A percentile compares a stretch with the other conserved stretches of the same genome.
phyloP scores from a whole-genome alignment of 2,888 invertebrate species.

The Standfussiana lucernea region DNA sequence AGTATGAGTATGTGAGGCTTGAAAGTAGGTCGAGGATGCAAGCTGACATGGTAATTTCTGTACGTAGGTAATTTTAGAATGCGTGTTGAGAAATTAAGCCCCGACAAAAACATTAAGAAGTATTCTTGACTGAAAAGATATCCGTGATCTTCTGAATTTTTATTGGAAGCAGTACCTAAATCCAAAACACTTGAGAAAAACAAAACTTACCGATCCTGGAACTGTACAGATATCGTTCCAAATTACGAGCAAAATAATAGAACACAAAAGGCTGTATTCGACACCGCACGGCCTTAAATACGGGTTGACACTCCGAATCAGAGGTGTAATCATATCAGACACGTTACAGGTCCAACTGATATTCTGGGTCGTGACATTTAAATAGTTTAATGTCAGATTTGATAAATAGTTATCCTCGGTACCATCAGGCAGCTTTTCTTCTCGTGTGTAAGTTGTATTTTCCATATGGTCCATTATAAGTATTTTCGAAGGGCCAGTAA shows the following conservation, averaged over 20 bases:
- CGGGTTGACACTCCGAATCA: slow-evolving; percentile 92
- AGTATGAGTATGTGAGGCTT: slow-evolving; percentile 11
- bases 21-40: slow-evolving; percentile 36
- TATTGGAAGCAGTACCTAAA: not conserved
- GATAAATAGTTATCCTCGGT: slow-evolving; percentile 61
- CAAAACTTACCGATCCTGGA: slow-evolving; percentile 84
- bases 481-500: slow-evolving; percentile 77
- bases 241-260: slow-evolving; percentile 94
- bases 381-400: slow-evolving; percentile 63
- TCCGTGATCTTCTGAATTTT: not conserved
- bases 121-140: not conserved
- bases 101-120: not conserved
- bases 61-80: not conserved
- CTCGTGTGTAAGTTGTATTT: slow-evolving; percentile 74
- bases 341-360: slow-evolving; percentile 85
- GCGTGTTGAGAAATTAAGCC: not conserved
- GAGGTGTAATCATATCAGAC: slow-evolving; percentile 90
- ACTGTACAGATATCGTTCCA: slow-evolving; percentile 94
- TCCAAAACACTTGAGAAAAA: not conserved
- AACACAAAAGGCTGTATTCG: slow-evolving; percentile 95
- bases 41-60: slow-evolving; percentile 1
- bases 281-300: slow-evolving; percentile 96
- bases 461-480: slow-evolving; percentile 73
- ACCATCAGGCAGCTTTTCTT: slow-evolving; percentile 44
- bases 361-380: slow-evolving; percentile 73